Conservation (phyloP, 2,888 invertebrate species). For the Pharmacophagus antenor region DNA sequence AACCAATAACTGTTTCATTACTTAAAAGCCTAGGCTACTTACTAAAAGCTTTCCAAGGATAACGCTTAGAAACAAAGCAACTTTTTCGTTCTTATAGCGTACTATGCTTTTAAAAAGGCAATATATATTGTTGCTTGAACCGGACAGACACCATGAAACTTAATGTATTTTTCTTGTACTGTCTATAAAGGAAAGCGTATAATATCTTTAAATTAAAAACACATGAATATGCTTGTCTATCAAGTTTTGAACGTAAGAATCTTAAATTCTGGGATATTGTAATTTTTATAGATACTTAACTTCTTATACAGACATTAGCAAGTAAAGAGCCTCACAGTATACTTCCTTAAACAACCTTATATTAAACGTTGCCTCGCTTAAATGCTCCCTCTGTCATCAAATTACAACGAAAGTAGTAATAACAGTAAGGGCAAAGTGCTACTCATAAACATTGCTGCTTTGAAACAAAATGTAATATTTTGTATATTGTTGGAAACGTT, state of each 20-base stretch:
- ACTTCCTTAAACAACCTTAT: conserved; percentile 55
- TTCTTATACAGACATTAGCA: background rate
- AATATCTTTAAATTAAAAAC: background rate
- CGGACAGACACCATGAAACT: conserved; percentile 17
- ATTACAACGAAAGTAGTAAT: conserved; percentile 48
- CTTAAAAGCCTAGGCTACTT: conserved; percentile 15
- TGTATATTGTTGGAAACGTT: conserved; percentile 1
- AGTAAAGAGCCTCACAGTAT: conserved; percentile 60
- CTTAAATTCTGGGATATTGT: background rate
- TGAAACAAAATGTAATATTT: conserved; percentile 15
- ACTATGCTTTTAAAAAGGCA: conserved; percentile 24
- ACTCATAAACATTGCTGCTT: conserved; percentile 14
- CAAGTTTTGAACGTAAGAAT: too few relatives aligned
- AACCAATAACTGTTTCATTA: conserved; percentile 14
- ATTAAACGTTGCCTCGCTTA: conserved; percentile 45
- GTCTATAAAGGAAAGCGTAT: background rate
- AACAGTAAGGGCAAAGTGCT: conserved; percentile 38
- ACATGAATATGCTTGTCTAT: background rate
- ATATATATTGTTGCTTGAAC: conserved; percentile 22
- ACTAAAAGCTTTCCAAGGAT: conserved; percentile 26
- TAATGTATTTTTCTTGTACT: conserved; percentile 26
- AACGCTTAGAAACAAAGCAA: conserved; percentile 15
- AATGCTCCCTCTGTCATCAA: conserved; percentile 46
- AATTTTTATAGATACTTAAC: background rate
- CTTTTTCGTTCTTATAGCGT: conserved; percentile 20